Conservation (phyloP, 2,113 vertebrate species). For the Ornithorhynchus anatinus region DNA sequence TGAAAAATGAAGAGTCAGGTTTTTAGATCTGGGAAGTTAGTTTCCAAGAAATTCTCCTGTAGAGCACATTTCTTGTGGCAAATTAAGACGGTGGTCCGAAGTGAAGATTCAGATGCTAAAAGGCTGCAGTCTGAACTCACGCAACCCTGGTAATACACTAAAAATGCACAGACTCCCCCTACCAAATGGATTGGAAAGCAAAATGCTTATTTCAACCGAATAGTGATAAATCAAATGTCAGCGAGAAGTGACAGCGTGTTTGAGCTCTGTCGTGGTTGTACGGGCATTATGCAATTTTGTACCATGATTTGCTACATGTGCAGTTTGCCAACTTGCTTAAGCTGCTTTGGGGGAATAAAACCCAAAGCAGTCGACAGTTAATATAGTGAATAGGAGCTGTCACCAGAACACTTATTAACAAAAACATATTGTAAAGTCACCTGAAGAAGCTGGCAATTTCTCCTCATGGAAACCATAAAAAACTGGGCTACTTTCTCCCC, state of each 20-base stretch:
- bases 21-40: neutral
- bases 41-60: neutral
- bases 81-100: neutral
- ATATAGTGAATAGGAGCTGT: neutral
- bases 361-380: neutral
- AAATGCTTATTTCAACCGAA: neutral
- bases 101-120: neutral
- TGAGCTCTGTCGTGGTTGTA: neutral
- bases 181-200: neutral
- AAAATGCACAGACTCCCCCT: neutral
- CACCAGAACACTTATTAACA: conserved; percentile 3
- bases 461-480: neutral
- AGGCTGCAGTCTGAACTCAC: neutral
- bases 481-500: neutral
- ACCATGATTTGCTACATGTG: neutral
- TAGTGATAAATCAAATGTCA: neutral
- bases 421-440: neutral
- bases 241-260: neutral
- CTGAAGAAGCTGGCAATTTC: neutral
- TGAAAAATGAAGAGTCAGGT: neutral
- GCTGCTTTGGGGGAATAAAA: neutral
- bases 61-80: neutral
- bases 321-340: neutral
- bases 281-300: neutral
- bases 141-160: neutral